Evolutionary conservation across 2,888 invertebrate genomes (phyloP), one percentile per base, ranked within the genome.

Genomic region (Neoscelio sp.): DNA sequence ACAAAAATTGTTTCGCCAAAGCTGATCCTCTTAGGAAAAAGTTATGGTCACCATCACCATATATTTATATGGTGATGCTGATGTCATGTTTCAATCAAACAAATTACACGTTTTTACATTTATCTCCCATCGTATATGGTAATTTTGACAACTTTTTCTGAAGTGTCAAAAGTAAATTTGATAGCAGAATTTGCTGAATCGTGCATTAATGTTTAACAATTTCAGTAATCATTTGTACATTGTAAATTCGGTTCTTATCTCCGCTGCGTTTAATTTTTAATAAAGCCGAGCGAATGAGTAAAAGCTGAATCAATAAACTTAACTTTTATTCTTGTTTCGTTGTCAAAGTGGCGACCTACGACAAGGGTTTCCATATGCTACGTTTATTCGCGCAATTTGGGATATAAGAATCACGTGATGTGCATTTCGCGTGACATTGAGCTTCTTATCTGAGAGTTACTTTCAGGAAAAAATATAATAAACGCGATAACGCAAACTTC

Each of bases 371-470:
- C 42, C 46, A 40, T 65, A 56, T 33, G 48, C 64, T 38, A 23
- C 17, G 8, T 5, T 68, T 60, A 26, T 58, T 65, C 67, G 54
- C 38, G 67, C 48, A 62, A 54, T 68, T 54, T 62, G n/a, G 52
- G 15, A 30, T 60, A 30, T 52, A 23, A 28, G 3, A 42, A 58
- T 65, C 58, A 76, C 68, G 68, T 68, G 68, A 68, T 68, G 62
- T 62, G 62, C 54, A 62, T 40, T 68, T 76, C 23, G 76, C 76
- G 48, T 76, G 76, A 68, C 67, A 68, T 48, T 62, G 46, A 38
- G 46, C 7, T 7, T 62, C 54, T 76, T 70, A 76, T 76, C 64
- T 20, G 20, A 3, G 28, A 50, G 12, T 17, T 40, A 12, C 30
- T 58, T 74, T 50, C 30, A 64, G 56, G 38, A 54, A 68, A n/a